Evolutionary conservation across 30 jellyfish, hydroid and myxozoan genomes (phyloP).

Genomic region (Aurelia coerulea): DNA sequence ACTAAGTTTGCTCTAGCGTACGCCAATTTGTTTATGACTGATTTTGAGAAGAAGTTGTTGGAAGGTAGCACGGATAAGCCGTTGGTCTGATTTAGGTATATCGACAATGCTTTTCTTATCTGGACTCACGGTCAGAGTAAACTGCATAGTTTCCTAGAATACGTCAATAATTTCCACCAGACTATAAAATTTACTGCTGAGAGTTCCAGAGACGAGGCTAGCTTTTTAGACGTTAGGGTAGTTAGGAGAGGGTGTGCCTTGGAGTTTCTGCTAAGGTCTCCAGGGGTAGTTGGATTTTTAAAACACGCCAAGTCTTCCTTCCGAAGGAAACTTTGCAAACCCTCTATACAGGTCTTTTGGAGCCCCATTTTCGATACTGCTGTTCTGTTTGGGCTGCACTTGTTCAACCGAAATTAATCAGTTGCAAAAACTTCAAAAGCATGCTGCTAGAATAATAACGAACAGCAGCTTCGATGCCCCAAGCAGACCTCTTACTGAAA

Average conservation of each 20-base stretch:
- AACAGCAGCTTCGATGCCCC: no score
- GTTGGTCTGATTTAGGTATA: slow-evolving; percentile 1
- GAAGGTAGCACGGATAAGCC: slow-evolving; percentile 14
- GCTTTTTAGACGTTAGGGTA: neutral
- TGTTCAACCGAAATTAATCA: no score
- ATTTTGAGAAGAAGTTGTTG: neutral
- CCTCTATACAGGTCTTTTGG: no score
- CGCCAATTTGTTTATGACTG: slow-evolving; percentile 10
- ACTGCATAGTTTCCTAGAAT: neutral
- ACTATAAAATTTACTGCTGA: neutral
- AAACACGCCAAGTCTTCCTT: no score
- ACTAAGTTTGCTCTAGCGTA: neutral
- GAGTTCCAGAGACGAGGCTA: neutral
- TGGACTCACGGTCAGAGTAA: neutral
- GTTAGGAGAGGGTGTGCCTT: neutral
- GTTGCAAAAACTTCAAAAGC: no score
- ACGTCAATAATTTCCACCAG: neutral
- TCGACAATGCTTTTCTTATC: slow-evolving; percentile 2
- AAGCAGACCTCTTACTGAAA: no score
- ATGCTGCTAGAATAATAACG: no score
- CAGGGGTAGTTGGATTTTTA: no score
- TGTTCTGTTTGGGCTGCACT: no score
- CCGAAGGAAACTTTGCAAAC: no score
- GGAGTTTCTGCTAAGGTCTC: neutral
- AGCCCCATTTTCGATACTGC: no score